phyloP scores from a whole-genome alignment of 2,888 invertebrate genomes.

The Rotaria macrura region DNA sequence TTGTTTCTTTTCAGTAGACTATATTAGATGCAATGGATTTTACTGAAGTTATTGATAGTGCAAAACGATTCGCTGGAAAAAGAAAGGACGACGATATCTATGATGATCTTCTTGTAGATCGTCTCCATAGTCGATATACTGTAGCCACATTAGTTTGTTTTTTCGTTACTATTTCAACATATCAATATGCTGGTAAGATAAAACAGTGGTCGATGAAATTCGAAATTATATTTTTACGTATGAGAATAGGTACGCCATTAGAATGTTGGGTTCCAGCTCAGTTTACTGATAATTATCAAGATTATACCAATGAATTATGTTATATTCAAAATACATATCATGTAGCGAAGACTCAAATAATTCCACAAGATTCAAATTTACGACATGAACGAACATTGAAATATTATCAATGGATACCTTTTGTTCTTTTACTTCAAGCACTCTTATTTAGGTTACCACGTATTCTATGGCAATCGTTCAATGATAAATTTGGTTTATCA shows the following conservation, averaged over 20 bases:
- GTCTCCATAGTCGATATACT: constrained; percentile 33
- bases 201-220: not conserved
- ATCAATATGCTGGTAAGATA: constrained; percentile 28
- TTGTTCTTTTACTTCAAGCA: constrained; percentile 32
- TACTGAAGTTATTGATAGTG: not conserved
- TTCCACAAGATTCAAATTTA: constrained; percentile 7
- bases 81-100: not conserved
- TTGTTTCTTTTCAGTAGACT: not conserved
- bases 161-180: constrained; percentile 26
- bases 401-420: constrained; percentile 34
- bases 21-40: not conserved
- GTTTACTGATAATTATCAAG: constrained; percentile 29
- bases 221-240: not conserved
- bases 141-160: constrained; percentile 29
- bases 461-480: constrained; percentile 31
- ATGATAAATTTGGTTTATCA: constrained; percentile 29
- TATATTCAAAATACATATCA: constrained; percentile 34
- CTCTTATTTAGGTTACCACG: constrained; percentile 27
- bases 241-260: not conserved
- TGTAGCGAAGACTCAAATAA: constrained; percentile 22
- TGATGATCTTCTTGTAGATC: constrained; percentile 32
- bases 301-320: constrained; percentile 31
- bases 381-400: constrained; percentile 28
- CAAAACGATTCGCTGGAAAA: not conserved
- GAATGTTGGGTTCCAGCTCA: constrained; percentile 33